Base-by-base conservation (phyloP, 2,113 vertebrate genomes). In the Speoplatyrhinus poulsoni region DNA sequence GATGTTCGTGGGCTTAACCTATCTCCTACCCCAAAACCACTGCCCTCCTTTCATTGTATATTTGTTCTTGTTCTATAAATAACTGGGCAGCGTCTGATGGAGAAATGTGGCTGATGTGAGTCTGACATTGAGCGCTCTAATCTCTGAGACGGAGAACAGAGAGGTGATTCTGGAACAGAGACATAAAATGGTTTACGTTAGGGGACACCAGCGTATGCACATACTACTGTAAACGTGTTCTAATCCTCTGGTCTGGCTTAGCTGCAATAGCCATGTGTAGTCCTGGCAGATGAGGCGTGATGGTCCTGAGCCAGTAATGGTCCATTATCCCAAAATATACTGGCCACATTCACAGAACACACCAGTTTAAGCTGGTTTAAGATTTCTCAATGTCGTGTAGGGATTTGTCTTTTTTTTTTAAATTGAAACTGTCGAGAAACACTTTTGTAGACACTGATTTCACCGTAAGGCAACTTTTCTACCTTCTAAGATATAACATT, bases 31-130 rank as follows among this genome's bases (percentile, higher is more conserved):
- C 26, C 53, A 75, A 75, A 83, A 81, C 79, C 79, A 33, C 82
- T 69, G 60, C 75, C 77, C 77, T 86, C 68, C 75, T 84, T 79
- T 71, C 58, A 75, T 72, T 85, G 85, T 85, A 76, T 91, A 88
- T 92, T 91, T 91, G 72, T 87, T 86, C 78, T 88, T 50, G 58
- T 71, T 86, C 90, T 88, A 90, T 85, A 90, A 92, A 92, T 90
- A 92, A 86, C 79, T 70, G 76, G 60, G 67, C 68, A 41, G 73
- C 73, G 82, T 81, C 62, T 77, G 65, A 32, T 33, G 77, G 61
- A 75, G 70, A 85, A 85, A 87, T 77, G 72, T 72, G 72, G 86
- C 76, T 64, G 73, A 81, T 80, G 82, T 64, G 73, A 47, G 17
- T 62, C 66, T 85, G 72, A 89, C 81, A 81, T 76, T 65, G 4